phyloP scores from a whole-genome alignment of 2,888 invertebrate species.

The Tricholauxania praeusta region DNA sequence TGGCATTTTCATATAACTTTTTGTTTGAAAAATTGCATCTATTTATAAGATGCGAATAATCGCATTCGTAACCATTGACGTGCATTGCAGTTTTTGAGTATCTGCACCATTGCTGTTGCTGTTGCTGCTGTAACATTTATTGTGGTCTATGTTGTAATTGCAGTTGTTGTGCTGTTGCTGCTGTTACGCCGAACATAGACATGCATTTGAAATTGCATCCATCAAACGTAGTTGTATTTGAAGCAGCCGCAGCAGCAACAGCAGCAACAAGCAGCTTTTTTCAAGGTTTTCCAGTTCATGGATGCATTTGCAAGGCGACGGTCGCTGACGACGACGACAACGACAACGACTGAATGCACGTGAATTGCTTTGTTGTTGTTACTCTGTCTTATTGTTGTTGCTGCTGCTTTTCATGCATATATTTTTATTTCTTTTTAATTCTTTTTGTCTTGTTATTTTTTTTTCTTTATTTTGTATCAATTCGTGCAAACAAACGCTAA shows the following conservation, averaged over 20 bases:
- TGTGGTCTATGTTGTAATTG: neutral
- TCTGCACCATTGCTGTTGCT: neutral
- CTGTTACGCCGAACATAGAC: conserved; percentile 23
- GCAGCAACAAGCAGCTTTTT: conserved; percentile 46
- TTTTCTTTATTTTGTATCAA: too few relatives aligned
- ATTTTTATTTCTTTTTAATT: too few relatives aligned
- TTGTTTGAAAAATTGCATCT: too few relatives aligned
- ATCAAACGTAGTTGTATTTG: conserved; percentile 42
- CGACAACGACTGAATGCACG: too few relatives aligned
- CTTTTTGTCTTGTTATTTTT: too few relatives aligned
- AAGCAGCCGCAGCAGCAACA: neutral
- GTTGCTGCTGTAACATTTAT: neutral
- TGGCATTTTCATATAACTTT: too few relatives aligned
- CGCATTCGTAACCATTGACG: too few relatives aligned
- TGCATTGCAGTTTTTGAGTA: neutral
- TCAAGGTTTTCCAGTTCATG: conserved; percentile 68
- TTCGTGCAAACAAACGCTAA: too few relatives aligned
- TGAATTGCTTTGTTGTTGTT: too few relatives aligned
- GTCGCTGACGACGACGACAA: neutral
- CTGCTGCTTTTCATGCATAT: too few relatives aligned
- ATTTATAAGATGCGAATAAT: too few relatives aligned
- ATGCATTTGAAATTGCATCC: conserved; percentile 50
- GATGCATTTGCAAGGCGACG: conserved; percentile 49
- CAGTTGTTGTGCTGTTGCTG: neutral
- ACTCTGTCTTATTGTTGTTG: too few relatives aligned